phyloP scores from a whole-genome alignment of 2,797 vertebrate genomes.

The Ispidina picta region DNA sequence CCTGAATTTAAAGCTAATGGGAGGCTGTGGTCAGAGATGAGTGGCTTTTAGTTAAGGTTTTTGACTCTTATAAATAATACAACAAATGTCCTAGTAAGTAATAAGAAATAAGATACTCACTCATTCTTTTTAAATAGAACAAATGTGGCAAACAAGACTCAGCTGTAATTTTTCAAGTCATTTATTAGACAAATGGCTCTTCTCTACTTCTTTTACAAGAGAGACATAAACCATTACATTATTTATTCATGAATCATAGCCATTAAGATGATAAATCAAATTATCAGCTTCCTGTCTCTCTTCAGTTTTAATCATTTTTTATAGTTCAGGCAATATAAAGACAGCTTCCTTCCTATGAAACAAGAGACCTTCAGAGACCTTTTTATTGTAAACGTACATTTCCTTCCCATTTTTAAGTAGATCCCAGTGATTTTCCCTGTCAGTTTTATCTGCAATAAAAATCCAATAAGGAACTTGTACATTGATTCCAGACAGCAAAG shows the following conservation, averaged over 20 bases:
- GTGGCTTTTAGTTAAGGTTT: conserved; percentile 78
- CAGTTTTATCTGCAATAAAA: conserved; percentile 71
- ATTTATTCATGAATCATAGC: conserved; percentile 90
- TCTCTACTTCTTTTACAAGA: conserved; percentile 74
- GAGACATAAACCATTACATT: conserved; percentile 79
- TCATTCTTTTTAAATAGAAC: conserved; percentile 73
- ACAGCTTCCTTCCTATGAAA: conserved; percentile 83
- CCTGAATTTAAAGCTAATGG: conserved; percentile 80
- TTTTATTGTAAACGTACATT: conserved; percentile 72
- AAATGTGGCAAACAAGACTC: conserved; percentile 73
- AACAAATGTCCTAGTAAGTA: conserved; percentile 71
- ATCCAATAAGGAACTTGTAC: conserved; percentile 65
- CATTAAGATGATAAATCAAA: conserved; percentile 86
- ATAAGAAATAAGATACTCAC: conserved; percentile 63
- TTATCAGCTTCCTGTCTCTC: conserved; percentile 83
- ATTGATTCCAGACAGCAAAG: conserved; percentile 61
- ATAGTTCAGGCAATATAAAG: conserved; percentile 81
- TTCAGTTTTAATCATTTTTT: conserved; percentile 78
- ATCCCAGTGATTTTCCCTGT: conserved; percentile 66
- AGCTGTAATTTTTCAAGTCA: conserved; percentile 59
- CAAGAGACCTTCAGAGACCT: conserved; percentile 74
- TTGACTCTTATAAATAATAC: conserved; percentile 75
- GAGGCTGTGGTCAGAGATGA: conserved; percentile 74
- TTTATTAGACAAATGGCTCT: conserved; percentile 72
- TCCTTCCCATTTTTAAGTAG: conserved; percentile 76